Percentiles rank a stretch among this genome's conserved stretches.
Evolutionary conservation across 2,113 vertebrate genomes (phyloP).

Genomic region (Dinomys branickii): DNA sequence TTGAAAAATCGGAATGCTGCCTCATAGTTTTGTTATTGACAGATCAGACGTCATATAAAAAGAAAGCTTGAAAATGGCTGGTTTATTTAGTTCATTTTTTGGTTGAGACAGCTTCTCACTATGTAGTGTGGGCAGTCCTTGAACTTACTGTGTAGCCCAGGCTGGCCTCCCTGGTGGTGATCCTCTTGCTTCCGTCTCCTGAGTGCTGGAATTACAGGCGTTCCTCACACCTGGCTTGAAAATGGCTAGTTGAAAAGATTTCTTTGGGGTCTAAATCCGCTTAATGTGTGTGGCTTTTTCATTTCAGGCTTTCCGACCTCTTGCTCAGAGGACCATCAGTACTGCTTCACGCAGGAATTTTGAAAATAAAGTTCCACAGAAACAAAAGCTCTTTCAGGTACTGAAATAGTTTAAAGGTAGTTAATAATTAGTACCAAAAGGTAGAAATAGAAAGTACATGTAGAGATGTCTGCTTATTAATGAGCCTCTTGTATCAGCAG

Average conservation of each 20-base stretch:
- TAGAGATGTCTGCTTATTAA: not conserved
- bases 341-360: conserved; percentile 88
- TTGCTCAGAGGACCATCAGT: conserved; percentile 89
- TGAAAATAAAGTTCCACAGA: conserved; percentile 89
- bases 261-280: conserved; percentile 8
- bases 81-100: not conserved
- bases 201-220: not conserved
- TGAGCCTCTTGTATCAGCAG: not conserved
- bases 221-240: not conserved
- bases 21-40: not conserved
- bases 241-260: not conserved
- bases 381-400: conserved; percentile 97
- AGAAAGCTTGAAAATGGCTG: not conserved
- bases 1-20: conserved; percentile 29
- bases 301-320: conserved; percentile 89
- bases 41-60: not conserved
- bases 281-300: conserved; percentile 24
- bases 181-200: not conserved
- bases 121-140: not conserved
- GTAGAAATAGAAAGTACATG: not conserved
- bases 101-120: not conserved
- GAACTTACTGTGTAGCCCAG: not conserved
- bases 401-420: conserved; percentile 7
- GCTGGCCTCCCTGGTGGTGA: not conserved
- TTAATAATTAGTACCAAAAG: conserved; percentile 14